Evolutionary conservation across 2,888 invertebrate genomes (phyloP), one percentile per base, ranked within the genome.

Genomic region (Drosophila villosipedis): DNA sequence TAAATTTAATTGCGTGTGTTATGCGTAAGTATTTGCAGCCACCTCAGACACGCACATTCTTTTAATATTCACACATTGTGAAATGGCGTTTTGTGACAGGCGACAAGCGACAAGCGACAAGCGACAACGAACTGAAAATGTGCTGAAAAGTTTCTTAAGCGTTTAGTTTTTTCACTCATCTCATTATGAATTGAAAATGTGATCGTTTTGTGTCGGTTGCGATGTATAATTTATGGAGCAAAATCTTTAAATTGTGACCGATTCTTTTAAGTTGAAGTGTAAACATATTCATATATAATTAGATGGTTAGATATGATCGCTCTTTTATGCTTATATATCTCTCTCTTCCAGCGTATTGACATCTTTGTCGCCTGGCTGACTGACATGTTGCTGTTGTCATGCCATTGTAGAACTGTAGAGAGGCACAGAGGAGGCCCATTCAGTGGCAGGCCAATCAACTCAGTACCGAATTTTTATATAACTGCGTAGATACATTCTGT

Each of bases 1-100:
- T 82, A 84, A 89, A 80, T 84, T 89, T 86, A 89, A 86, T 86
- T 86, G 84, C 82, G 82, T 78, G 78, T 71, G 82, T 84, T 86
- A 84, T 83, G 83, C 79, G 87, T 76, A 43, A 63, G 41, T 63
- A 83, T 86, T 83, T 77, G 74, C 84, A 82, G 76, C 78, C 86
- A 83, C 83, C 80, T 83, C 78, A 74, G 82, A 63, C 83, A 83
- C 76, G 82, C 84, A 83, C 78, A 83, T 86, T 83, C 84, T 60
- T 76, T 76, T 76, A 73, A 76, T 76, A 78, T 86, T 84, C 82
- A 84, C 79, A 84, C 76, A 84, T 84, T 75, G 84, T 76, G 70
- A 50, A 47, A 53, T 65, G 66, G 58, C 39, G 64, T 47, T 64
- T 35, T 9, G 57, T 3, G 37, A 35, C 78, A 81, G 72, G 69